These are phyloP conservation scores for Anolis apletophallus DNA, from an alignment of 2,797 vertebrate species.

Conservation along the genomic window DNA sequence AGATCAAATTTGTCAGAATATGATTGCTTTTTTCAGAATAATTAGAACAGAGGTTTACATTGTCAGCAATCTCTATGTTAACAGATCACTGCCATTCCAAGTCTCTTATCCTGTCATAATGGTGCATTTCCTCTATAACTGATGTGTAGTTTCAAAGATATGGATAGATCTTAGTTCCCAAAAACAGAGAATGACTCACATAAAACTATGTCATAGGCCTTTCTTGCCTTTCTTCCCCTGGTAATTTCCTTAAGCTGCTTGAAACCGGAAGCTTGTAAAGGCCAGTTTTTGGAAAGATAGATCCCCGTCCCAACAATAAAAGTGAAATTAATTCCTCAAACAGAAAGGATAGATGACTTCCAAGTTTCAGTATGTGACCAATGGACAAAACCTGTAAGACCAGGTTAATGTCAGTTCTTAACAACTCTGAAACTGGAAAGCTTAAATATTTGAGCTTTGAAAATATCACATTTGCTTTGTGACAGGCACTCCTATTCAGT, in stretches of 20 bases:
- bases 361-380: slow-evolving; percentile 11
- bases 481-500: neutral
- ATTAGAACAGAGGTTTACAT: slow-evolving; percentile 4
- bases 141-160: neutral
- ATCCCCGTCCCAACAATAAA: neutral
- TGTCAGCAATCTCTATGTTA: neutral
- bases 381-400: neutral
- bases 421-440: neutral
- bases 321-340: neutral
- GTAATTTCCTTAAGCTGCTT: neutral
- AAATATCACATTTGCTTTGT: neutral
- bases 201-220: neutral
- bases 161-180: neutral
- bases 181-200: neutral
- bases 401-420: neutral
- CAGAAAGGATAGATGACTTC: neutral
- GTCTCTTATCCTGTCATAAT: neutral
- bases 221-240: neutral
- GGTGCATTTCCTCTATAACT: neutral
- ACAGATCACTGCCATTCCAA: neutral
- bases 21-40: neutral
- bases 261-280: neutral
- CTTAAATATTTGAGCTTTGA: neutral
- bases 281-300: neutral
- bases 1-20: neutral